Base-by-base conservation (phyloP, 1,140 invertebrate species). In the Calephelis nemesis region DNA sequence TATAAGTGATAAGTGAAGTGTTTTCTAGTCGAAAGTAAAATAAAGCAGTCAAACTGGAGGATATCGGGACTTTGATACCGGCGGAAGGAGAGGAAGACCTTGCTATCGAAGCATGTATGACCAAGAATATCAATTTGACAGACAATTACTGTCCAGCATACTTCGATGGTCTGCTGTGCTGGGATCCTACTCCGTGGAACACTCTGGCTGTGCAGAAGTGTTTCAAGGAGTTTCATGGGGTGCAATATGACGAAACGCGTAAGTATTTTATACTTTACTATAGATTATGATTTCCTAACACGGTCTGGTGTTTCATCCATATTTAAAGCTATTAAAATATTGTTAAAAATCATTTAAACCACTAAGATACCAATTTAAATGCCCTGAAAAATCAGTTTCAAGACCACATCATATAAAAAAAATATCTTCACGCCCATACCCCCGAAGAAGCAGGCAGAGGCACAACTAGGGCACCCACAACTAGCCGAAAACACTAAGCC, bases 91-190 rank as follows among this genome's bases (percentile, higher is more conserved):
- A 82, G 66, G 74, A 75, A 9, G 85, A 83, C 52, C 83, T 85
- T 79, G 81, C 70, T 65, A 88, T 79, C 52, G 85, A 83, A 66
- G 81, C 85, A 72, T 91, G 88, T 69, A 63, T 83, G 68, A 75
- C 72, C 63, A 81, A 77, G 65, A 87, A 91, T 65, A 50, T 78
- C 50, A 79, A 83, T 54, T 47, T 85, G n/a, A 75, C 80, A 7
- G 78, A 76, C 1, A 86, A 87, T 67, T 85, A 78, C 68, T 95
- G 95, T 79, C 92, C 93, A 9, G 87, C 91, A 4, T 93, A 93
- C 52, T 96, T 94, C 91, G 96, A 97, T 85, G 93, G 93, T 5
- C 81, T 97, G 4, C 89, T 96, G 1, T 97, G 97, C 79, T 98
- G 97, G 97, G 96, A 95, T 0, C 91, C 93, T 0, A 96, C 96